Evolutionary conservation across 2,113 vertebrate genomes (phyloP).

Genomic region (Cryptomyrus ogoouensis): DNA sequence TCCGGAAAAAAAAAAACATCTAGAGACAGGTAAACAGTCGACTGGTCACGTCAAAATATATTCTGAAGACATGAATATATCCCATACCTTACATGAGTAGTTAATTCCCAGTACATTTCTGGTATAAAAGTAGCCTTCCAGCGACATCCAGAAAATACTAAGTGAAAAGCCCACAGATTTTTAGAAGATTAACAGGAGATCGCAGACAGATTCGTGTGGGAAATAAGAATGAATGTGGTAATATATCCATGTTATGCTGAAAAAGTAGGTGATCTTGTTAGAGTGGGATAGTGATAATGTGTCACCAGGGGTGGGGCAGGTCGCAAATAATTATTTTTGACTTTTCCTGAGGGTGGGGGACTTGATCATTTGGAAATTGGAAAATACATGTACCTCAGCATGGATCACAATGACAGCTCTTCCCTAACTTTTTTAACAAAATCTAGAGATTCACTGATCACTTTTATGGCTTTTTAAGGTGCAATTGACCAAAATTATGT

Average conservation of each 20-base stretch:
- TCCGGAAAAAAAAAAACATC: neutral
- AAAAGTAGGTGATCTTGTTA: neutral
- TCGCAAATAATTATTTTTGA: neutral
- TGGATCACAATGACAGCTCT: neutral
- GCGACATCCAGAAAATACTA: neutral
- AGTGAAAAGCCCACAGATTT: neutral
- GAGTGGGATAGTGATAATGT: neutral
- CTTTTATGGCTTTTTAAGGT: neutral
- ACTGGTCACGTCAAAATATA: neutral
- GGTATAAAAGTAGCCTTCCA: neutral
- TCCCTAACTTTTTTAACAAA: neutral
- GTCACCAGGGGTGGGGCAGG: neutral
- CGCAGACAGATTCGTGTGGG: neutral
- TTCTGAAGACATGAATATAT: neutral
- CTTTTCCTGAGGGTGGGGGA: neutral
- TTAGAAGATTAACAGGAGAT: neutral
- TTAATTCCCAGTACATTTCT: neutral
- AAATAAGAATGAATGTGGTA: neutral
- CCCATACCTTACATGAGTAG: neutral
- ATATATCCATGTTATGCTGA: neutral
- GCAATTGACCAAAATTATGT: neutral
- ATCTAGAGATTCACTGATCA: neutral
- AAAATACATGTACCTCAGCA: neutral
- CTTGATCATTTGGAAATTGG: neutral
- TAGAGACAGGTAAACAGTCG: neutral